Evolutionary conservation across 2,888 invertebrate genomes (phyloP).

Genomic region (Linnaemya vulpina): DNA sequence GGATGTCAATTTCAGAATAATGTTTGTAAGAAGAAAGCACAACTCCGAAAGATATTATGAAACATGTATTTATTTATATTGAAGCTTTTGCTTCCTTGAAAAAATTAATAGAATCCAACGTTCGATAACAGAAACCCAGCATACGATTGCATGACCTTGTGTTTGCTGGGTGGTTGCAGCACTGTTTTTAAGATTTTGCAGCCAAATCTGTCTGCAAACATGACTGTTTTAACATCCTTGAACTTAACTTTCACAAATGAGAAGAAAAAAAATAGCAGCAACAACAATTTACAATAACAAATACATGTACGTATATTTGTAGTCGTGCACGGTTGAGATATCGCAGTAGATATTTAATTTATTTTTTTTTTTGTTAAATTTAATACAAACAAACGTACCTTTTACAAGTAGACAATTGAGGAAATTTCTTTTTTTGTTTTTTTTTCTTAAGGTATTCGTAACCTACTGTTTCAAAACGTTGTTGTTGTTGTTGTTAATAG

Average conservation of each 20-base stretch:
- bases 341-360: not conserved
- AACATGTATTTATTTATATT: too few relatives aligned
- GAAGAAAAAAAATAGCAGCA: constrained; percentile 36
- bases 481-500: not conserved
- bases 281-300: constrained; percentile 5
- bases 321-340: not conserved
- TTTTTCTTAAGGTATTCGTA: not conserved
- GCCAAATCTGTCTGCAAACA: constrained; percentile 51
- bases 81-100: too few relatives aligned
- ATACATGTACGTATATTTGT: constrained; percentile 7
- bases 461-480: not conserved
- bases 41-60: too few relatives aligned
- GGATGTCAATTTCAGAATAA: too few relatives aligned
- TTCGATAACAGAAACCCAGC: too few relatives aligned
- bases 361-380: not conserved
- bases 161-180: not conserved
- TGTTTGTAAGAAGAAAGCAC: too few relatives aligned
- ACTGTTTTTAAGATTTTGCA: constrained; percentile 22
- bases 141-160: not conserved
- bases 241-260: constrained; percentile 71
- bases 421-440: constrained; percentile 25
- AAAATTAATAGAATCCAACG: too few relatives aligned
- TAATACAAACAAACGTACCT: constrained; percentile 8
- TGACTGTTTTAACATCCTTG: constrained; percentile 66
- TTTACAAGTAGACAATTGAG: not conserved